Evolutionary conservation across 35 echinoderm and acorn worm genomes (phyloP).

Genomic region (Lytechinus variegatus): DNA sequence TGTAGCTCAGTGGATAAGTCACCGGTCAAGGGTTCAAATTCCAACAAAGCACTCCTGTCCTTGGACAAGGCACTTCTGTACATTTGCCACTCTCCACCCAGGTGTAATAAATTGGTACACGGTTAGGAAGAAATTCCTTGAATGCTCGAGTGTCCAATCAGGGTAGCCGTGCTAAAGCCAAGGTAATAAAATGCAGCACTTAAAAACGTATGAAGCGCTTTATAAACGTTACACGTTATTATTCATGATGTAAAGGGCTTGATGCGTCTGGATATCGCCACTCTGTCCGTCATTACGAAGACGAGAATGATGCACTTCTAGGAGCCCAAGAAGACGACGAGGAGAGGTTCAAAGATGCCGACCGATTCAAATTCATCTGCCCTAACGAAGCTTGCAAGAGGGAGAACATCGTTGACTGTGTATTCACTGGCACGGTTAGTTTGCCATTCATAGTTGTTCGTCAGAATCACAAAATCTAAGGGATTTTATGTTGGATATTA

Average conservation of each 20-base stretch:
- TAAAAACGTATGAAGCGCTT: not conserved
- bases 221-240: not conserved
- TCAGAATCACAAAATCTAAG: too few species aligned
- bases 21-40: too few species aligned
- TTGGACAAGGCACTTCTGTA: too few species aligned
- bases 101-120: too few species aligned
- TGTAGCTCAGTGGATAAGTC: too few species aligned
- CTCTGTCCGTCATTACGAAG: conserved; percentile 77
- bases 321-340: conserved; percentile 89
- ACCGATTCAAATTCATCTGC: conserved; percentile 88
- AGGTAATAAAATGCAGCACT: too few species aligned
- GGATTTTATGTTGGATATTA: too few species aligned
- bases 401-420: conserved; percentile 92
- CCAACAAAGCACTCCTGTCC: too few species aligned
- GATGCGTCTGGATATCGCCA: conserved; percentile 94
- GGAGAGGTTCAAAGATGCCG: conserved; percentile 93
- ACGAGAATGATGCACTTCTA: conserved; percentile 80
- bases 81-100: too few species aligned
- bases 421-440: conserved; percentile 84
- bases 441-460: not conserved
- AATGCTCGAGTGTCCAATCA: too few species aligned
- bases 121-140: too few species aligned
- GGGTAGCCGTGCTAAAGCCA: too few species aligned
- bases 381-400: conserved; percentile 72
- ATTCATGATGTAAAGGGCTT: conserved; percentile 60